phyloP scores from a whole-genome alignment of 2,797 vertebrate species.

The Acanthiza pusilla region DNA sequence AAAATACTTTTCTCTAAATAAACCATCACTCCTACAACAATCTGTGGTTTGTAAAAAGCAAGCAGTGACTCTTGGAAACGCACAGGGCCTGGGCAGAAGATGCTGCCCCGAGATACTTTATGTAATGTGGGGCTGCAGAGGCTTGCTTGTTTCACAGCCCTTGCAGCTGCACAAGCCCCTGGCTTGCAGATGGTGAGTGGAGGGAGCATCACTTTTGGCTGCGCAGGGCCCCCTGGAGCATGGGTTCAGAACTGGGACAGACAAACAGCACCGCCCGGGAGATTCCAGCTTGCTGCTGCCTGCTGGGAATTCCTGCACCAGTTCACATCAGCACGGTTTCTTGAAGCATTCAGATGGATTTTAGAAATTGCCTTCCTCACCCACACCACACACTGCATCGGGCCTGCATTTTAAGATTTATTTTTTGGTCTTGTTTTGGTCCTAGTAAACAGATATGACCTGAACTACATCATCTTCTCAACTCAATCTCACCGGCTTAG shows the following conservation, averaged over 20 bases:
- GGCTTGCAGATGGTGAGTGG: accelerated
- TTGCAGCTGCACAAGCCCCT: accelerated
- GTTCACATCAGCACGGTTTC: background rate
- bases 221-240: slow-evolving; percentile 32
- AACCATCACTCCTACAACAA: background rate
- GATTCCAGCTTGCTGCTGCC: background rate
- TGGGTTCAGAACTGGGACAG: background rate
- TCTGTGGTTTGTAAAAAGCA: background rate
- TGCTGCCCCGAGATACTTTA: no score
- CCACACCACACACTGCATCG: background rate
- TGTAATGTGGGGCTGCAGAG: background rate
- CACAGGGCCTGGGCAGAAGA: background rate
- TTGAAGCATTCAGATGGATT: background rate
- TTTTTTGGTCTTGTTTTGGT: background rate
- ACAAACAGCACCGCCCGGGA: accelerated
- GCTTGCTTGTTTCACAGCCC: accelerated
- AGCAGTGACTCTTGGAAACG: background rate
- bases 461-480: background rate
- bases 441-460: background rate
- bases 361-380: background rate
- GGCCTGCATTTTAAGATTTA: background rate
- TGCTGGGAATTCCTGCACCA: accelerated
- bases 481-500: background rate
- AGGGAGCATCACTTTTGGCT: background rate
- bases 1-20: background rate